These are phyloP conservation scores for Drosophila pegasa DNA, from an alignment of 2,888 invertebrate species.

Conservation along the genomic window DNA sequence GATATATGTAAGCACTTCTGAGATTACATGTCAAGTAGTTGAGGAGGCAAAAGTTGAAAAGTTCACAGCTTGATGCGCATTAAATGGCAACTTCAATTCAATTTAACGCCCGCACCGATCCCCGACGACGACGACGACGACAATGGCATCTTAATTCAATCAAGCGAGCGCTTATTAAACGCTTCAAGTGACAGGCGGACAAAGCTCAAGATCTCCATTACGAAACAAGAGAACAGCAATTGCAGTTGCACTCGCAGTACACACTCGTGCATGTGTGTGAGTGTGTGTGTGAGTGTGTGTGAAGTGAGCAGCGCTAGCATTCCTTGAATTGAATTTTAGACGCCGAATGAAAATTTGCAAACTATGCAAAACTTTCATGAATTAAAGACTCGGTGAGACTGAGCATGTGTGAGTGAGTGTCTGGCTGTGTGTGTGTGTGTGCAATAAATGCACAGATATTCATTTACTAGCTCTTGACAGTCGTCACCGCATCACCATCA, in stretches of 20 bases:
- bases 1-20: slow-evolving; percentile 1
- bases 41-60: slow-evolving; percentile 66
- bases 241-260: slow-evolving; percentile 10
- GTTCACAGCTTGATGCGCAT: slow-evolving; percentile 60
- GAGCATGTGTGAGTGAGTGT: slow-evolving; percentile 4
- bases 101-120: slow-evolving; percentile 54
- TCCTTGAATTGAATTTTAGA: slow-evolving; percentile 68
- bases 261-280: background rate
- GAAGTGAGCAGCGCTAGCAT: slow-evolving; percentile 35
- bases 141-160: slow-evolving; percentile 72
- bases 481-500: slow-evolving; percentile 39
- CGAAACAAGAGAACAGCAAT: slow-evolving; percentile 33
- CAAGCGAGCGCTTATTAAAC: slow-evolving; percentile 74
- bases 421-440: slow-evolving; percentile 7
- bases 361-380: slow-evolving; percentile 70
- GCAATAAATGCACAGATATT: slow-evolving; percentile 35
- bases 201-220: slow-evolving; percentile 41
- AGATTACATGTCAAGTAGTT: slow-evolving; percentile 40
- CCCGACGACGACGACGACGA: slow-evolving; percentile 33
- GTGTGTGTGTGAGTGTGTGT: slow-evolving; percentile 7
- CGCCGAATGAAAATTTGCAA: slow-evolving; percentile 52
- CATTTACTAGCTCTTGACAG: slow-evolving; percentile 48
- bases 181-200: slow-evolving; percentile 67
- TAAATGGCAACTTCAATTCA: slow-evolving; percentile 68
- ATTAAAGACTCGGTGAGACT: slow-evolving; percentile 49